These are phyloP conservation scores for Drosophila mettleri DNA, from an alignment of 2,888 invertebrate genomes.

Conservation along the genomic window DNA sequence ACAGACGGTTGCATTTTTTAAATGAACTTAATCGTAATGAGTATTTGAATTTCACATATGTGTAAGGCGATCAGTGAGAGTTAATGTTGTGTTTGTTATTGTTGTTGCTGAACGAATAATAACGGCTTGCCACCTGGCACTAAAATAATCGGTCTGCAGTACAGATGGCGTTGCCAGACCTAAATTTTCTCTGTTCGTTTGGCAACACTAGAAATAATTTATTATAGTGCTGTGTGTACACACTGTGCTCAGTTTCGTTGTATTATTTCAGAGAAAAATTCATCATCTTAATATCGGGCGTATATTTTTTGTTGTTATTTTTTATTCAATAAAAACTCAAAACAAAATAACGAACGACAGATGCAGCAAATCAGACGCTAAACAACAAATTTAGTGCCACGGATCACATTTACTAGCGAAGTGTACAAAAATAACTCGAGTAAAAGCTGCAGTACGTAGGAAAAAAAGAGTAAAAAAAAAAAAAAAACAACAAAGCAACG, in stretches of 20 bases:
- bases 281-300: slow-evolving; percentile 56
- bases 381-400: slow-evolving; percentile 33
- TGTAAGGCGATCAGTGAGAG: slow-evolving; percentile 25
- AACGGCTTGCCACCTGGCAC: slow-evolving; percentile 27
- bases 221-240: slow-evolving; percentile 48
- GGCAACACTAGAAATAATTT: slow-evolving; percentile 28
- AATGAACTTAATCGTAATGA: slow-evolving; percentile 4
- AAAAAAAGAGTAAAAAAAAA: slow-evolving; percentile 21
- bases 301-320: slow-evolving; percentile 57
- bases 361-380: slow-evolving; percentile 40
- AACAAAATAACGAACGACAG: slow-evolving; percentile 33
- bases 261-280: slow-evolving; percentile 61
- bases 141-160: slow-evolving; percentile 14
- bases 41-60: slow-evolving; percentile 19
- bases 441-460: slow-evolving; percentile 57
- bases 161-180: slow-evolving; percentile 20
- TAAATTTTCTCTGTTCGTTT: background rate
- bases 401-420: slow-evolving; percentile 23
- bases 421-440: slow-evolving; percentile 35
- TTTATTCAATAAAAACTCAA: slow-evolving; percentile 49
- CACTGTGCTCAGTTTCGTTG: slow-evolving; percentile 56
- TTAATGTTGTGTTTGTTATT: slow-evolving; percentile 26
- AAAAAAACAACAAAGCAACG: slow-evolving; percentile 48
- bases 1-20: slow-evolving; percentile 45
- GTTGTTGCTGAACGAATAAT: slow-evolving; percentile 7